Percentiles rank a stretch among this genome's conserved stretches.
Evolutionary conservation across 1,140 invertebrate genomes (phyloP).

Genomic region (Venturia canescens): DNA sequence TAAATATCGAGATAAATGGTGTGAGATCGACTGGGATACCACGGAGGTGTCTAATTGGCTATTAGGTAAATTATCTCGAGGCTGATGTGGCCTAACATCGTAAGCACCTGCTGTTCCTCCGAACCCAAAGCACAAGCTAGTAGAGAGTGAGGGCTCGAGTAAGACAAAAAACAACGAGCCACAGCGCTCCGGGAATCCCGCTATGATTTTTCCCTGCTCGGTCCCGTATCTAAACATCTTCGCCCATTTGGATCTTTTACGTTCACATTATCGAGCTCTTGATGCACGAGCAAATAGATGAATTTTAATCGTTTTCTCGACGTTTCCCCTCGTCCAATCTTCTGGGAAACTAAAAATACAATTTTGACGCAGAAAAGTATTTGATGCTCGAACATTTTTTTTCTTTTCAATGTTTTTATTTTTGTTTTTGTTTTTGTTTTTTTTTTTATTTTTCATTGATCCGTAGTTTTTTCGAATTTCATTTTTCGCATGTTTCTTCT

Average conservation of each 20-base stretch:
- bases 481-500: too few relatives aligned
- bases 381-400: too few relatives aligned
- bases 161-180: slow-evolving; percentile 13
- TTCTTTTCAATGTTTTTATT: too few relatives aligned
- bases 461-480: too few relatives aligned
- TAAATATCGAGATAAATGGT: slow-evolving; percentile 52
- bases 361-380: too few relatives aligned
- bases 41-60: slow-evolving; percentile 52
- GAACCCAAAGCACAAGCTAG: slow-evolving; percentile 21
- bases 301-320: too few relatives aligned
- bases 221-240: background rate
- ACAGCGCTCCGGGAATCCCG: background rate
- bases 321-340: too few relatives aligned
- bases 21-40: slow-evolving; percentile 42
- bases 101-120: slow-evolving; percentile 47
- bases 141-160: slow-evolving; percentile 12
- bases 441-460: too few relatives aligned
- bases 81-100: slow-evolving; percentile 40
- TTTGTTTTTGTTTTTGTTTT: too few relatives aligned
- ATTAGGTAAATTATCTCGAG: slow-evolving; percentile 54
- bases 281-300: too few relatives aligned
- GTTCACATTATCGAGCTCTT: background rate
- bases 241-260: background rate
- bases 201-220: slow-evolving; percentile 35
- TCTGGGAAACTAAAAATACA: too few relatives aligned